Evolutionary conservation across 2,113 vertebrate species (phyloP), one percentile per base, ranked within the genome.

Genomic region (Dascyllus trimaculatus): DNA sequence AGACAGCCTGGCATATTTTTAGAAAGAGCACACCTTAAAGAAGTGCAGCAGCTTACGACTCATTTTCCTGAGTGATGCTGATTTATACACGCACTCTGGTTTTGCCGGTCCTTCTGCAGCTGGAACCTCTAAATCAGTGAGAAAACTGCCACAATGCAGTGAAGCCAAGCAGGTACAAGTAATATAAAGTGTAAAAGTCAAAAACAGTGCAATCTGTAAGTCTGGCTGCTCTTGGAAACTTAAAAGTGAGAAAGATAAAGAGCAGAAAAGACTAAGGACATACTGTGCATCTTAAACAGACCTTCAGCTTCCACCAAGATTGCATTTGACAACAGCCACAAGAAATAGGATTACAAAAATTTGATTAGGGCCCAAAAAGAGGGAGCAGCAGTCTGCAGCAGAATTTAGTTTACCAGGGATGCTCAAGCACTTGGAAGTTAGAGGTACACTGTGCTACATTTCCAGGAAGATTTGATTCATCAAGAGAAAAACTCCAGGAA

Each of bases 61-160:
- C 49, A 85, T 91, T 90, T 87, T 71, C 73, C 59, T 82, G 71
- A 91, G 80, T 86, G 67, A 81, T 13, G 32, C 0, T 78, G 86
- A 91, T 91, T 87, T 86, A 91, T 88, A 57, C 2, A 78, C 80
- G 66, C 63, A 49, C 5, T 67, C 29, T 17, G 49, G 17, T 71
- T 90, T 85, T 64, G 75, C 59, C 2, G 32, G 63, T 65, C 57
- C 51, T 62, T 32, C 80, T 57, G 52, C 53, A 51, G 40, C 48
- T 19, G 11, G 40, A 78, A 25, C 21, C 62, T 22, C 19, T 77
- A 81, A 87, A 88, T 80, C 49, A 48, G 17, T 38, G 17, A 72
- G 21, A 57, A n/a, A 11, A n/a, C 24, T 61, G 15, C 43, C 17
- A 3, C 29, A n/a, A 48, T 43, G 53, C 11, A 51, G 48, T 32